Evolutionary conservation across 2,797 vertebrate genomes (phyloP), one percentile per base, ranked within the genome.

Genomic region (Syndactyla subalaris): DNA sequence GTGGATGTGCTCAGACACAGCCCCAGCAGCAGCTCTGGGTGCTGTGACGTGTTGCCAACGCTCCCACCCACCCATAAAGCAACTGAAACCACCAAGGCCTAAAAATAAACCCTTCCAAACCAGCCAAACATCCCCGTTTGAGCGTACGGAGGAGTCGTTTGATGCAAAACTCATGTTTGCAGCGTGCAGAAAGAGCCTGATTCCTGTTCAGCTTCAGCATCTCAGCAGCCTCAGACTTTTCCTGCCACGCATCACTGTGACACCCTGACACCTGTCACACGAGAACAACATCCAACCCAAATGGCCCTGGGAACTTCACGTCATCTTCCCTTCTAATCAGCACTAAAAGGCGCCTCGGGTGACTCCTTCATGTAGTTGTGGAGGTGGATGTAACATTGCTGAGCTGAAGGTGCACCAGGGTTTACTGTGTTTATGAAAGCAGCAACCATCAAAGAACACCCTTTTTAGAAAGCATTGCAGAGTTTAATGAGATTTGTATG

Each of bases 51-150:
- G 23, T 2, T 61, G 9, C 41, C 80, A 80, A 49, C 3, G 2
- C 59, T 30, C 48, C 72, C 24, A 32, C 54, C 84, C 36, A 77
- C 74, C 81, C 55, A 58, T 3, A 77, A 67, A 62, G 48, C 84
- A 85, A 61, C 54, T 11, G 34, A 93, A 97, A 88, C 45, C 80
- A 59, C 63, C 3, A 4, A 49, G 75, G 32, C 49, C 82, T 88
- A 89, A 95, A 92, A 95, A 93, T 83, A 93, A 94, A 76, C 86
- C 46, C 38, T 7, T 95, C 65, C 81, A 71, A 36, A 36, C 45
- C 90, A 89, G 88, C 52, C 81, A 85, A 73, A 58, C 54, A 92
- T 46, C 75, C 78, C 57, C 77, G 74, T 80, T 6, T 22, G 71
- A 93, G 71, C 1, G 22, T 23, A 52, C 2, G 71, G 63, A 79